Conservation (phyloP, 2,888 invertebrate genomes). For the Tipula lateralis region DNA sequence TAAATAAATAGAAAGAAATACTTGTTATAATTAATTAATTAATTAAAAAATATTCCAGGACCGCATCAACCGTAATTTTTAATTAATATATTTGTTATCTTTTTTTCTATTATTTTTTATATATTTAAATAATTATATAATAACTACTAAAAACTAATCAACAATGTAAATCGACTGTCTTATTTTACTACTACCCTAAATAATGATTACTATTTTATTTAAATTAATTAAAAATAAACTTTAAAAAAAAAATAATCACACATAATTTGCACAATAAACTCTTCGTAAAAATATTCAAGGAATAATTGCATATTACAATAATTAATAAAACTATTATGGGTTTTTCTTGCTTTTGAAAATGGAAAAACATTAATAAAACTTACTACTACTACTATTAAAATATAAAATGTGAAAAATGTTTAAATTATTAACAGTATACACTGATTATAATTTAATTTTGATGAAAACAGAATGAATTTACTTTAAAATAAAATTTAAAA, state of each 20-base stretch:
- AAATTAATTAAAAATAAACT: background rate
- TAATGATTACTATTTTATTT: background rate
- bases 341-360: background rate
- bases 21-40: background rate
- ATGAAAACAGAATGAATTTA: background rate
- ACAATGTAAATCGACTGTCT: background rate
- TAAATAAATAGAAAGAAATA: background rate
- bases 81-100: background rate
- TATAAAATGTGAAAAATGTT: background rate
- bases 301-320: background rate
- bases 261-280: background rate
- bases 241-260: background rate
- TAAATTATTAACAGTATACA: background rate
- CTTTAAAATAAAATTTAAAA: background rate
- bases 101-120: background rate
- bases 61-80: background rate
- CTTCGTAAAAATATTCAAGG: background rate
- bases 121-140: background rate
- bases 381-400: background rate
- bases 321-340: background rate
- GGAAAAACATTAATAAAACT: slow-evolving; percentile 5
- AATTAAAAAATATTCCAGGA: background rate
- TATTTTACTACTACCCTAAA: background rate
- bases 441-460: background rate
- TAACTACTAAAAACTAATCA: background rate